Base-by-base conservation (phyloP, 2,888 invertebrate genomes). In the Melieria omissa region DNA sequence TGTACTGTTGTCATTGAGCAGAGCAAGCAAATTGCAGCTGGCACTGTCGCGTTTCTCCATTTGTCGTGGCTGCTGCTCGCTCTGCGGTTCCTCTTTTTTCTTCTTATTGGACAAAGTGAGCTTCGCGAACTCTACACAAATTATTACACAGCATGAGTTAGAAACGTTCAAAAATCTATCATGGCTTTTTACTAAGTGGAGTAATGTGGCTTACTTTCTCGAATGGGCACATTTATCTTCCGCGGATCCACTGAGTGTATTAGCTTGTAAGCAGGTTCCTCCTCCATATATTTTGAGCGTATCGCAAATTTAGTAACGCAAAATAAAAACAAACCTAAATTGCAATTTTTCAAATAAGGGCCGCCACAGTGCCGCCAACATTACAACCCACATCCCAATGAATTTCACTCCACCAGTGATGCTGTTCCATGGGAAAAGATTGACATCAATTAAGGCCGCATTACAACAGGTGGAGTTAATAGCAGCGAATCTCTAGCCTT, bases 31-130 rank as follows among this genome's bases (percentile, higher is more conserved):
- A 72, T 72, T 75, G 42, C 73, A 73, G 9, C 73, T 63, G 58
- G 5, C 16, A 1, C 44, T 55, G 62, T 16, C 4, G 49, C 45
- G 16, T 3, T 1, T 16, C 47, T n/a, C 46, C 14, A 7, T 49
- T n/a, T 52, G 42, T 14, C 41, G 54, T 8, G 45, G 55, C 46
- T 46, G 52, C 68, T 60, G 55, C 10, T 55, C 58, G 12, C 67
- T 12, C 6, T n/a, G 52, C 45, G 70, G 46, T 60, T 66, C 72
- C n/a, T 78, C 63, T 14, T 73, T 61, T 65, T 75, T 74, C 65
- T 82, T 81, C 76, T 82, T 82, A 47, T 78, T 80, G 2, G 86
- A 84, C 4, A 86, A 84, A 4, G 86, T 86, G 54, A 86, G 75
- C 76, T 86, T 86, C 1, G 85, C 78, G 67, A 86, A 86, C 75